These are phyloP conservation scores for Leucania comma DNA, from an alignment of 2,888 invertebrate genomes.

Conservation along the genomic window DNA sequence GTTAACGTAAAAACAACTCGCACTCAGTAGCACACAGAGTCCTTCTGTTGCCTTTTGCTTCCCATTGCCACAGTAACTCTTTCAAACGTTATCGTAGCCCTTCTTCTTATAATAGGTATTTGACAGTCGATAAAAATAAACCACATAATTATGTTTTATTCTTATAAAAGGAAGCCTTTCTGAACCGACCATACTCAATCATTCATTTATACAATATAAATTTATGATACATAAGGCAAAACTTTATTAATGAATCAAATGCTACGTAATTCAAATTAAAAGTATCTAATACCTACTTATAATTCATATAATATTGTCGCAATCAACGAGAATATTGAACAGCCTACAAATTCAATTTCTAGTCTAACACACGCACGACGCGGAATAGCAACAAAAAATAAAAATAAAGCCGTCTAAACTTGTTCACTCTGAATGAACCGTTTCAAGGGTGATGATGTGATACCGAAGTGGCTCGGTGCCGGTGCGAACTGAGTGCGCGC, in stretches of 20 bases:
- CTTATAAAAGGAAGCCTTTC: too few species aligned
- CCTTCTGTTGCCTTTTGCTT: too few species aligned
- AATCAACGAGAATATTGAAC: slow-evolving; percentile 21
- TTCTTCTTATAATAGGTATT: too few species aligned
- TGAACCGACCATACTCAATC: too few species aligned
- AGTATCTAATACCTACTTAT: not conserved
- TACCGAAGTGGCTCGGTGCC: slow-evolving; percentile 62
- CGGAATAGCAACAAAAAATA: slow-evolving; percentile 30
- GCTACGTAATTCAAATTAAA: not conserved
- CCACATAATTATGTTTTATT: too few species aligned
- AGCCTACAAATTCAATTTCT: not conserved
- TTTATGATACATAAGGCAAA: not conserved
- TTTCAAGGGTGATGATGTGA: slow-evolving; percentile 54
- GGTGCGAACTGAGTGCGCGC: slow-evolving; percentile 71
- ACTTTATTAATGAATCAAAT: not conserved
- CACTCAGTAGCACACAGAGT: too few species aligned
- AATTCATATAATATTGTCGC: not conserved
- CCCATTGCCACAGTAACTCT: too few species aligned
- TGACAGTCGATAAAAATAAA: too few species aligned
- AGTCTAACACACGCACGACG: slow-evolving; percentile 6
- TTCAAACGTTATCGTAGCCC: too few species aligned
- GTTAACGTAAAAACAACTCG: too few species aligned
- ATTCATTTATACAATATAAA: not conserved
- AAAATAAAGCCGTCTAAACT: slow-evolving; percentile 24
- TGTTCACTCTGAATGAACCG: slow-evolving; percentile 54